Conservation (phyloP, 2,113 vertebrate species). For the Melanostigma gelatinosum region DNA sequence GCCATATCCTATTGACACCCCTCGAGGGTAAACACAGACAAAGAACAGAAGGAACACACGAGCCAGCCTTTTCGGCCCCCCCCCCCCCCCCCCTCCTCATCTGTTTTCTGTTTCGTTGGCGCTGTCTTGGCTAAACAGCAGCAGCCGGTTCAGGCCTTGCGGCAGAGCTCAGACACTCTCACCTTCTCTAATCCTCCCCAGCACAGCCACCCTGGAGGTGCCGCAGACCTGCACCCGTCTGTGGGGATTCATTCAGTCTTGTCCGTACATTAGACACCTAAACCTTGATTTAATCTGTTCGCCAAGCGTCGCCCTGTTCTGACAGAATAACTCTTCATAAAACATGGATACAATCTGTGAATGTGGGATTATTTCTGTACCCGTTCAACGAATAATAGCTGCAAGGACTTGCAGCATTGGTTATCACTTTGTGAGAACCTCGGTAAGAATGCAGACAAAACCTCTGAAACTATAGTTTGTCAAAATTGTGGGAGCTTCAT, state of each 20-base stretch:
- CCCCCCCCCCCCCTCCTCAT: conserved; percentile 61
- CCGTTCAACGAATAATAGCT: background rate
- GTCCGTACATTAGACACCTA: conserved; percentile 26
- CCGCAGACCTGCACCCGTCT: conserved; percentile 71
- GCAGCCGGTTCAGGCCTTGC: conserved; percentile 64
- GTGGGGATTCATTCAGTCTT: conserved; percentile 46
- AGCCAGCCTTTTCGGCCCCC: conserved; percentile 51
- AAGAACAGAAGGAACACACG: conserved; percentile 69
- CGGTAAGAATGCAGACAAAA: background rate
- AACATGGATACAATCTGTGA: background rate
- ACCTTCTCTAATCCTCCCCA: conserved; percentile 67
- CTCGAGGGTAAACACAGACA: conserved; percentile 74
- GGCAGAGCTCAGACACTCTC: conserved; percentile 66
- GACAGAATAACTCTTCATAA: conserved; percentile 27
- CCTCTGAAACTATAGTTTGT: too few species aligned
- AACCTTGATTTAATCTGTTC: background rate
- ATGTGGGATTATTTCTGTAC: background rate
- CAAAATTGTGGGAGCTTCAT: background rate
- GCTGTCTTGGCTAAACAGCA: conserved; percentile 70
- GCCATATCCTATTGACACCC: conserved; percentile 64
- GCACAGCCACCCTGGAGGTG: conserved; percentile 63
- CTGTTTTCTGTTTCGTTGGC: conserved; percentile 78
- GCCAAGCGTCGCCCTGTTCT: conserved; percentile 47
- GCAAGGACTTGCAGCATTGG: too few species aligned
- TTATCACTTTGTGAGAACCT: background rate